Conservation (phyloP, 2,888 invertebrate species). For the Diloba caeruleocephala region DNA sequence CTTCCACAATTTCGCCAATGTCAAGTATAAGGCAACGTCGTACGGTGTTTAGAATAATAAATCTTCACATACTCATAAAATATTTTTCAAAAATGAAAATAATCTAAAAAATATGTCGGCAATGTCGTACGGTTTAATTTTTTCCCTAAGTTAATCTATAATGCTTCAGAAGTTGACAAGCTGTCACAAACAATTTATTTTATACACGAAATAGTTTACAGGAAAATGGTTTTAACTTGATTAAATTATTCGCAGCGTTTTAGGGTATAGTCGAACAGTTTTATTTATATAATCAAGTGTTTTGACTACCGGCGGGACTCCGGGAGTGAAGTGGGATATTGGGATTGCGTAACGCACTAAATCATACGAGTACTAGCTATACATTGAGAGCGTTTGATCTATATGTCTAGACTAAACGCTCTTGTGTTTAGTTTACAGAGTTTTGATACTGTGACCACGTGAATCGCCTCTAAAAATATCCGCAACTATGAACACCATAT, state of each 20-base stretch:
- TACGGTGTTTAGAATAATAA: too few relatives aligned
- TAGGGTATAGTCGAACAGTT: conserved; percentile 36
- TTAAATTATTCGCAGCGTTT: conserved; percentile 16
- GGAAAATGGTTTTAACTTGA: conserved; percentile 11
- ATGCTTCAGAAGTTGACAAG: too few relatives aligned
- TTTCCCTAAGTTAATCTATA: too few relatives aligned
- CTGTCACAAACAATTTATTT: too few relatives aligned
- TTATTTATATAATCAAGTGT: conserved; percentile 60
- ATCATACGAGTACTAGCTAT: conserved; percentile 37
- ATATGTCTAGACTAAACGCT: conserved; percentile 50
- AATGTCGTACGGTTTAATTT: too few relatives aligned
- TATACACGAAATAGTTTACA: conserved; percentile 20
- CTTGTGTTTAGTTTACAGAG: conserved; percentile 40
- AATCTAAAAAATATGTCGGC: too few relatives aligned
- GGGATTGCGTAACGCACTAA: conserved; percentile 46
- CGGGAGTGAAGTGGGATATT: conserved; percentile 54
- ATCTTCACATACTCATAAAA: too few relatives aligned
- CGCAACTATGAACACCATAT: too few relatives aligned
- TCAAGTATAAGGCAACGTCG: too few relatives aligned
- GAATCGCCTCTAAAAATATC: too few relatives aligned
- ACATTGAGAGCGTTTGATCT: conserved; percentile 38
- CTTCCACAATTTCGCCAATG: too few relatives aligned
- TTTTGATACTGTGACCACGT: conserved; percentile 21
- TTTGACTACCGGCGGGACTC: conserved; percentile 48
- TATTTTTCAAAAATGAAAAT: too few relatives aligned